Conservation (phyloP, 2,888 invertebrate genomes). For the Perithous albicinctus region DNA sequence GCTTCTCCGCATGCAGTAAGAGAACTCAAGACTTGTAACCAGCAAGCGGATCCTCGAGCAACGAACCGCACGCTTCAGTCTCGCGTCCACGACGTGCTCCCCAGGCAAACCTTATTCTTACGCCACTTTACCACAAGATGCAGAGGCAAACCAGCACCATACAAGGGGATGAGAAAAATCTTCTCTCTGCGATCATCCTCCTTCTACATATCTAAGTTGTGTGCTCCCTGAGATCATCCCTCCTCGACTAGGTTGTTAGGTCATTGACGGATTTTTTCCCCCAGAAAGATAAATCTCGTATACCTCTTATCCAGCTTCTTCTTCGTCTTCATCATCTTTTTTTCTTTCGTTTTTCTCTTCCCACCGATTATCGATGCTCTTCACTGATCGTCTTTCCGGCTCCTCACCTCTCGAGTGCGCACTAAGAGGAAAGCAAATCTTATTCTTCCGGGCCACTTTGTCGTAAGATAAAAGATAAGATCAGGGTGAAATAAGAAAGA, state of each 20-base stretch:
- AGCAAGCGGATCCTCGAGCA: slow-evolving; percentile 63
- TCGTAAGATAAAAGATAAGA: slow-evolving; percentile 11
- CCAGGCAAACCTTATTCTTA: slow-evolving; percentile 84
- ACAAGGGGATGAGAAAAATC: slow-evolving; percentile 26
- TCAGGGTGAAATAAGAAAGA: not conserved
- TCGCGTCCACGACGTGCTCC: slow-evolving; percentile 56
- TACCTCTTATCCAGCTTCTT: slow-evolving; percentile 52
- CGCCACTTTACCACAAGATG: slow-evolving; percentile 83
- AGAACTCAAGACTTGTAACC: slow-evolving; percentile 61
- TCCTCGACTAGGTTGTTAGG: slow-evolving; percentile 36
- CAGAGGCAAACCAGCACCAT: slow-evolving; percentile 74
- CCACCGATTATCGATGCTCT: slow-evolving; percentile 63
- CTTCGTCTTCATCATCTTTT: slow-evolving; percentile 16
- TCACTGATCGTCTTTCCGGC: slow-evolving; percentile 58
- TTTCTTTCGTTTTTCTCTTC: slow-evolving; percentile 24
- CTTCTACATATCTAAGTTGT: slow-evolving; percentile 47
- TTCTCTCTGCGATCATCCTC: slow-evolving; percentile 7
- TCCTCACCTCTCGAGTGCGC: slow-evolving; percentile 3
- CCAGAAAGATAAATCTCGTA: slow-evolving; percentile 56
- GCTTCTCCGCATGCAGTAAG: slow-evolving; percentile 57
- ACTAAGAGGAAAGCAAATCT: slow-evolving; percentile 26
- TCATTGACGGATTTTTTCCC: slow-evolving; percentile 55
- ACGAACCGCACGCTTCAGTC: slow-evolving; percentile 63
- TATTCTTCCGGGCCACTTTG: slow-evolving; percentile 52
- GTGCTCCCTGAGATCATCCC: slow-evolving; percentile 74